These are phyloP conservation scores for Antedon mediterranea DNA, from an alignment of 53 echinoderm and acorn worm genomes.

Conservation along the genomic window DNA sequence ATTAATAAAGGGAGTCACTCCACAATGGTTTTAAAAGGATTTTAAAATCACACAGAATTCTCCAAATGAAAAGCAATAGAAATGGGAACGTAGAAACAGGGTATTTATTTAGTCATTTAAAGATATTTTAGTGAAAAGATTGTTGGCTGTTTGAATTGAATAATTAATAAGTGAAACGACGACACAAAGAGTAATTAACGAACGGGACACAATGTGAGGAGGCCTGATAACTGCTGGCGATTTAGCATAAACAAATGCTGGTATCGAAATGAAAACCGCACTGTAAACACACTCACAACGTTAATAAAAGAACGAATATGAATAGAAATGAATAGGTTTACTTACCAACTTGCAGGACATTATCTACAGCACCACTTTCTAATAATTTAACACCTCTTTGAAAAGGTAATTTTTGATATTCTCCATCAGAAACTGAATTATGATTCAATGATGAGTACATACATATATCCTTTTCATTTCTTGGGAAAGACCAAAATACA, in stretches of 20 bases:
- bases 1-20: no score
- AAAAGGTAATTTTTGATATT: slow-evolving; percentile 99
- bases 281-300: not conserved
- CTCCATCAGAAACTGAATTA: slow-evolving; percentile 94
- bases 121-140: no score
- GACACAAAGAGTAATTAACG: not conserved
- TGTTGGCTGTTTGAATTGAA: no score
- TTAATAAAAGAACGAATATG: not conserved
- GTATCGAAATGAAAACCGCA: not conserved
- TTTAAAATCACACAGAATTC: no score
- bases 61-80: no score
- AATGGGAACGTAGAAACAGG: no score
- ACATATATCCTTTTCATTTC: slow-evolving; percentile 99
- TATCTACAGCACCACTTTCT: slow-evolving; percentile 90
- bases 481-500: slow-evolving; percentile 98
- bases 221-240: not conserved
- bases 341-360: slow-evolving; percentile 99
- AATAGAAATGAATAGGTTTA: slow-evolving; percentile 5
- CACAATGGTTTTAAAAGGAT: no score
- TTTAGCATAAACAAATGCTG: not conserved
- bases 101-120: no score
- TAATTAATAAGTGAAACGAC: not conserved
- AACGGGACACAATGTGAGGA: no score
- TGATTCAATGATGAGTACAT: slow-evolving; percentile 99
- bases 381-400: slow-evolving; percentile 93